Base-by-base conservation (phyloP, 92 coral and sea anemone species). In the Palythoa grandiflora region DNA sequence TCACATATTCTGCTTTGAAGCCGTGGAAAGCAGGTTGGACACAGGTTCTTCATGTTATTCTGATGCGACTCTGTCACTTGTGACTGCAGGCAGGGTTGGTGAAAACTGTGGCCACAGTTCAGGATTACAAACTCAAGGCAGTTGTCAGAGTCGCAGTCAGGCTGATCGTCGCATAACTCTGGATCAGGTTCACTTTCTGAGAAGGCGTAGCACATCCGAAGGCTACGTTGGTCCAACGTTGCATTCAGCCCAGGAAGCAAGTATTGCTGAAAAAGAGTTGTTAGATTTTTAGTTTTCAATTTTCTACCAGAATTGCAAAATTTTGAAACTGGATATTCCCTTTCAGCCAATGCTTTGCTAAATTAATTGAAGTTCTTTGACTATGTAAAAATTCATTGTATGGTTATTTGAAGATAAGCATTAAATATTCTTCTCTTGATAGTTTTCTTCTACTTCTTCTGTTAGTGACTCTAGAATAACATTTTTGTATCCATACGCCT, bases 181-280 rank as follows among this genome's bases (percentile, higher is more conserved):
- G 79, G 57, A n/a, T 75, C 61, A 15, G 79, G 60, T 75, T 75
- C 79, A 44, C 28, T 28, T 75, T 7, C 60, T 5, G 36, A 14
- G 38, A 75, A 75, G 55, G 15, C 79, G 47, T 75, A 73, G 10
- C 60, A 61, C 79, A 75, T 48, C 6, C 36, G 79, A 48, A 48
- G 60, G 59, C 79, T 47, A 2, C 79, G 60, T 16, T 75, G 79
- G 38, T 75, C 79, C 79, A 47, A n/a, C 9, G 39, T 71, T 36
- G 76, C 50, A 16, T 71, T 71, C 2, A 71, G n/a, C 38, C n/a
- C 76, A 38, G 76, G 79, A 50, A 75, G 44, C 14, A 44, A 75
- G 79, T 75, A 50, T n/a, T 17, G 79, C 60, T 75, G n/a, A 75
- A 19, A 48, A 47, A n/a, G 47, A 37, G 48, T 72, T 72, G 12